phyloP scores from a whole-genome alignment of 2,888 invertebrate species.

The Chrysodeixis includens region DNA sequence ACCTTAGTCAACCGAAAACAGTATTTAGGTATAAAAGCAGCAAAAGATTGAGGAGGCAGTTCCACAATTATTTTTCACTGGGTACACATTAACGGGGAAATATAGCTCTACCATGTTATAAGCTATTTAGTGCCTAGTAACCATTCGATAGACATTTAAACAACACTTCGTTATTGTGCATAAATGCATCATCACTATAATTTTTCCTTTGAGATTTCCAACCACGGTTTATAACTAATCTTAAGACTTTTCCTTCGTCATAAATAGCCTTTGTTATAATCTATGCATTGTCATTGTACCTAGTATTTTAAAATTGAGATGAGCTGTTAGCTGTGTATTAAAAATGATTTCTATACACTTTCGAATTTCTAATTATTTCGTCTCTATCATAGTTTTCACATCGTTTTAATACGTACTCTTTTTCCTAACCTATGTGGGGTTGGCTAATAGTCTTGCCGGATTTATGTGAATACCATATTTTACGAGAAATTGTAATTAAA shows the following conservation, averaged over 20 bases:
- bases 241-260: not conserved
- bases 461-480: not conserved
- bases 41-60: too few species aligned
- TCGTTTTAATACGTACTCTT: too few species aligned
- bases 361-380: not conserved
- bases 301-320: not conserved
- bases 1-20: too few species aligned
- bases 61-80: too few species aligned
- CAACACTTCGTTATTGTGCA: too few species aligned
- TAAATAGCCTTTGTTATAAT: not conserved
- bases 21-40: too few species aligned
- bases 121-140: not conserved
- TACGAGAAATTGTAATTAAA: not conserved
- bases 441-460: too few species aligned
- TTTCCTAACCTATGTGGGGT: too few species aligned
- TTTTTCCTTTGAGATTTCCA: not conserved
- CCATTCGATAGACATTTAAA: not conserved
- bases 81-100: not conserved
- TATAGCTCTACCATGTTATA: too few species aligned
- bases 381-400: not conserved
- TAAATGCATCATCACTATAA: not conserved
- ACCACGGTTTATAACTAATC: not conserved
- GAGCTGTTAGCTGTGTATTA: too few species aligned
- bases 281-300: not conserved
- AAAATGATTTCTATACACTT: too few species aligned